Base-by-base conservation (phyloP, 1,140 invertebrate genomes). In the Bombyx mandarina region DNA sequence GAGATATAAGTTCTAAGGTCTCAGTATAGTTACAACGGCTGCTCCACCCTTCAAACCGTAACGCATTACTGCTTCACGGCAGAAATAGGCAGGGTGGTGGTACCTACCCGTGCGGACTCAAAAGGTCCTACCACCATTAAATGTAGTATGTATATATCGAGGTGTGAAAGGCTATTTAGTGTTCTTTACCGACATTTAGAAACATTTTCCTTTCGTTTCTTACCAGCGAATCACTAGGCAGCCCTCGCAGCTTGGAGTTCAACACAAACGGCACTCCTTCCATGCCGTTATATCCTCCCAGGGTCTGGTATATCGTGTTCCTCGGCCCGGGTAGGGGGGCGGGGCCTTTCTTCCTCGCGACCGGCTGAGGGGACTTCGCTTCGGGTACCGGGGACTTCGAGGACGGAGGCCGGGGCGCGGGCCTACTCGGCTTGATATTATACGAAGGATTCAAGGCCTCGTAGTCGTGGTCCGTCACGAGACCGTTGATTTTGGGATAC, bases 221-320 rank as follows among this genome's bases (percentile, higher is more conserved):
- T 61, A 86, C 66, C 73, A 84, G 22, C 59, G 67, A 43, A 65
- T 76, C 66, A 67, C 68, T 66, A 60, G 89, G 77, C 61, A 81
- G 43, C 63, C 88, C 82, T 52, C 87, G 50, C 69, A 91, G 61
- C 77, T 89, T 65, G 63, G 90, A 63, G 76, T 90, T 77, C 65
- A 91, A 69, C 69, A 89, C 58, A 59, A 88, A 86, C 7, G 82
- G 82, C 35, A 88, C 82, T 2, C 85, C 86, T 48, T 88, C 86
- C 54, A 88, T 52, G 0, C 77, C 82, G 49, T 77, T 82, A 56
- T 81, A 84, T 0, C 77, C 73, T 12, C 80, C 79, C 10, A 86
- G 63, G 3, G 83, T 86, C 57, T 82, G 77, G 46, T 82, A 84
- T 49, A 75, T 85, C 6, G 61, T 62, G 2, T 67, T 64, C 42